Conservation (phyloP, 2,797 vertebrate species). For the Mus caroli region DNA sequence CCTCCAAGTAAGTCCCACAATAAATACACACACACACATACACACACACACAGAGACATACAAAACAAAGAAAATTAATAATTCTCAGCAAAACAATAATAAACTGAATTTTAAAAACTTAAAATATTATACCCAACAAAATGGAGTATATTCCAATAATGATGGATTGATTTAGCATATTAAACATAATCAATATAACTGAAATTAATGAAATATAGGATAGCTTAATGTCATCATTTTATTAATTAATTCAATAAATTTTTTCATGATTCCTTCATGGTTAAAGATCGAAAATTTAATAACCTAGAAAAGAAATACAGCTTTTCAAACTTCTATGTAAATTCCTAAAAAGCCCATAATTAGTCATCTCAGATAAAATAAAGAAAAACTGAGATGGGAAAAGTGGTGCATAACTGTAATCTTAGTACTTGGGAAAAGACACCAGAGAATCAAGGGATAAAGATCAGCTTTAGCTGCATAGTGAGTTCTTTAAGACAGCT, state of each 20-base stretch:
- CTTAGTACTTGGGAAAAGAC: background rate
- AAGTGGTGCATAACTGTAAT: too few relatives aligned
- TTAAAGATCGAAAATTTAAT: background rate
- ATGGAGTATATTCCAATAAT: background rate
- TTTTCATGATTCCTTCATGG: background rate
- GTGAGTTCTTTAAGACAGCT: background rate
- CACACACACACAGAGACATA: background rate
- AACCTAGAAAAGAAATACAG: background rate
- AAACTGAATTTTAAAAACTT: background rate
- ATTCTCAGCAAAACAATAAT: background rate
- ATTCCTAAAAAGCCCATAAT: background rate
- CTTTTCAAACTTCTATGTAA: background rate
- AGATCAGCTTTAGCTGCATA: background rate
- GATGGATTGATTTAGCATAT: background rate
- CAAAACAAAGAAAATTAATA: background rate
- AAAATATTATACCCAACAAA: background rate
- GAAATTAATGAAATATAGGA: background rate
- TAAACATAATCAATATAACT: background rate
- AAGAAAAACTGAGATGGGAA: background rate
- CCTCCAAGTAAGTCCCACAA: background rate
- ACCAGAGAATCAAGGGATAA: too few relatives aligned
- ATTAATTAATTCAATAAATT: background rate
- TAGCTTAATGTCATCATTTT: background rate
- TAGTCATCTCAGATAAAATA: too few relatives aligned
- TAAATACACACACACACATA: background rate